These are phyloP conservation scores for Pipa parva DNA, from an alignment of 2,113 vertebrate species.

Conservation along the genomic window DNA sequence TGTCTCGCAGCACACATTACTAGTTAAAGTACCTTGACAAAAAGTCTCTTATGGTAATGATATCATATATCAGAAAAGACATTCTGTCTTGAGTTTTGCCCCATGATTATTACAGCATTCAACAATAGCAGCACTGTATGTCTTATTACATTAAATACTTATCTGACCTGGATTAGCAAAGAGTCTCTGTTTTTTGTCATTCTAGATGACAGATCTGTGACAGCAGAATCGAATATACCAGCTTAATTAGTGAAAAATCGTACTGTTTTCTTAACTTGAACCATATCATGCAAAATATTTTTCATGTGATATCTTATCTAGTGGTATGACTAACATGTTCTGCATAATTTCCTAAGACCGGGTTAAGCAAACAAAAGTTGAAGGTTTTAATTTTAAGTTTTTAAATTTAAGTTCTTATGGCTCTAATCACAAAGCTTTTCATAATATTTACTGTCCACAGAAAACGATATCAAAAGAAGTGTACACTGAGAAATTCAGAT, in stretches of 20 bases:
- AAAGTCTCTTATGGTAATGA: constrained; percentile 48
- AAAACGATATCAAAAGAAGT: no score
- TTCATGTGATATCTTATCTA: constrained; percentile 69
- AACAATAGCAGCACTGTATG: constrained; percentile 64
- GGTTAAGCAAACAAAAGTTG: constrained; percentile 36
- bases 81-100: constrained; percentile 56
- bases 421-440: no score
- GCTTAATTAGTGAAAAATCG: constrained; percentile 65
- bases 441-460: no score
- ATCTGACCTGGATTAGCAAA: constrained; percentile 64
- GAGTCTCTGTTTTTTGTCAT: constrained; percentile 67
- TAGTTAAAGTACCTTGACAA: constrained; percentile 46
- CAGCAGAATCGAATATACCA: constrained; percentile 65
- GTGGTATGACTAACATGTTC: constrained; percentile 63
- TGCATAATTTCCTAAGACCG: constrained; percentile 55
- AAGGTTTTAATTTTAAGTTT: neutral
- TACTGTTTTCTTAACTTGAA: constrained; percentile 69
- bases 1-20: constrained; percentile 31
- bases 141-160: constrained; percentile 64
- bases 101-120: constrained; percentile 60
- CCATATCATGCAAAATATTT: constrained; percentile 68
- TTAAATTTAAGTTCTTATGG: no score
- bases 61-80: constrained; percentile 55
- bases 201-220: constrained; percentile 69
- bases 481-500: no score